Conservation (phyloP, 2,888 invertebrate genomes). For the Folsomia candida region DNA sequence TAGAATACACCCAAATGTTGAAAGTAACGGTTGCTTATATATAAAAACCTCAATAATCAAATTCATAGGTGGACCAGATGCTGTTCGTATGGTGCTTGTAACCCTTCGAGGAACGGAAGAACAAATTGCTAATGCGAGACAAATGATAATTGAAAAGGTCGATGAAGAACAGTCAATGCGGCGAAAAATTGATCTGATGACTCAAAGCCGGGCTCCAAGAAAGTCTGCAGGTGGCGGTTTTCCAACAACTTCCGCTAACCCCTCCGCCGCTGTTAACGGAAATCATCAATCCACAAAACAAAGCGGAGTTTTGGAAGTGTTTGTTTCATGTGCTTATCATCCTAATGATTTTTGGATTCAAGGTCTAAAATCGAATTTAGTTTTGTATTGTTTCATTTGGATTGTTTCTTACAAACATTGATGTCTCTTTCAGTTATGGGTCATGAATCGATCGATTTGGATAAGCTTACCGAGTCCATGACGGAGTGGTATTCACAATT, state of each 20-base stretch:
- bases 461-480: constrained; percentile 77
- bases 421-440: constrained; percentile 59
- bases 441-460: constrained; percentile 70
- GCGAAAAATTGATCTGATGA: constrained; percentile 54
- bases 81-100: constrained; percentile 48
- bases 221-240: neutral
- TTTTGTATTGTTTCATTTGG: constrained; percentile 12
- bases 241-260: neutral
- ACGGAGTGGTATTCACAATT: constrained; percentile 71
- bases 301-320: constrained; percentile 74
- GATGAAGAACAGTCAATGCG: constrained; percentile 58
- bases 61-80: constrained; percentile 16
- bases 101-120: constrained; percentile 66
- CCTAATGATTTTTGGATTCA: constrained; percentile 85
- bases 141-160: constrained; percentile 69
- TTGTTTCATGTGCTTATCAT: constrained; percentile 78
- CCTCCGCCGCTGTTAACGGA: constrained; percentile 14
- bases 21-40: constrained; percentile 32
- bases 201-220: constrained; percentile 21
- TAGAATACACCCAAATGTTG: constrained; percentile 32
- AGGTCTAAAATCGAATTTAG: constrained; percentile 54
- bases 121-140: constrained; percentile 71
- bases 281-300: constrained; percentile 24
- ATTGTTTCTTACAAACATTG: constrained; percentile 3
- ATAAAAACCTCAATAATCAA: constrained; percentile 45